phyloP scores from a whole-genome alignment of 2,888 invertebrate genomes.

The Lepidochitona cinerea region DNA sequence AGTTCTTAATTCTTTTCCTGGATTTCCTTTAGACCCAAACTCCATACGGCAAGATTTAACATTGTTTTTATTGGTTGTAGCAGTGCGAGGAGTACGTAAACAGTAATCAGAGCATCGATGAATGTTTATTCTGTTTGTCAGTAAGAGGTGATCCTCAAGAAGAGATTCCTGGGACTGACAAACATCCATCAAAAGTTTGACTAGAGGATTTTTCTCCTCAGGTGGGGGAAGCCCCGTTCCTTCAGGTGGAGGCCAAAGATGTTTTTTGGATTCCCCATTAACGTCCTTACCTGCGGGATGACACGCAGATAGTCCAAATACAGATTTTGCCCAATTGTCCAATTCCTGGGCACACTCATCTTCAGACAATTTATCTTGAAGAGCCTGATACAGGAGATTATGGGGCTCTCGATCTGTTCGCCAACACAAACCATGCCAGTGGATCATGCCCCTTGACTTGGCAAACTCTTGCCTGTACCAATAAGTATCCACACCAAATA shows the following conservation, averaged over 20 bases:
- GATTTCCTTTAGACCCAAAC: too few species aligned
- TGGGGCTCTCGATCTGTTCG: constrained; percentile 29
- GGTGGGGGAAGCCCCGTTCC: constrained; percentile 34
- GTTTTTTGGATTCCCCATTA: constrained; percentile 28
- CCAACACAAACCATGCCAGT: constrained; percentile 39
- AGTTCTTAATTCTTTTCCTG: too few species aligned
- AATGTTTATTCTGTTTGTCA: constrained; percentile 28
- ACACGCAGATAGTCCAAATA: constrained; percentile 26
- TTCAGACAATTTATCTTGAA: constrained; percentile 18
- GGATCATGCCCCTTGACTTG: constrained; percentile 36
- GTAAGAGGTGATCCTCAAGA: constrained; percentile 32
- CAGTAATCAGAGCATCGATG: constrained; percentile 37
- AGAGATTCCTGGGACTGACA: constrained; percentile 28
- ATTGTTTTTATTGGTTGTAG: background rate
- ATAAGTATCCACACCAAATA: constrained; percentile 36
- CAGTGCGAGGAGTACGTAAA: background rate
- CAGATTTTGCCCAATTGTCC: constrained; percentile 22
- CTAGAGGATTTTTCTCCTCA: constrained; percentile 35
- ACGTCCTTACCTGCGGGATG: constrained; percentile 36
- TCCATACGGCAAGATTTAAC: constrained; percentile 19
- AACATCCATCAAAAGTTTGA: constrained; percentile 39
- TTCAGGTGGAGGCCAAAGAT: too few species aligned
- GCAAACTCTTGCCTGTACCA: too few species aligned
- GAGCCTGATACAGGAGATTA: constrained; percentile 18
- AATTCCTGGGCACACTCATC: constrained; percentile 16